A percentile compares a stretch with the other conserved stretches of the same genome.
Evolutionary conservation across 2,113 vertebrate species (phyloP).

Genomic region (Rhabdornis inornatus): DNA sequence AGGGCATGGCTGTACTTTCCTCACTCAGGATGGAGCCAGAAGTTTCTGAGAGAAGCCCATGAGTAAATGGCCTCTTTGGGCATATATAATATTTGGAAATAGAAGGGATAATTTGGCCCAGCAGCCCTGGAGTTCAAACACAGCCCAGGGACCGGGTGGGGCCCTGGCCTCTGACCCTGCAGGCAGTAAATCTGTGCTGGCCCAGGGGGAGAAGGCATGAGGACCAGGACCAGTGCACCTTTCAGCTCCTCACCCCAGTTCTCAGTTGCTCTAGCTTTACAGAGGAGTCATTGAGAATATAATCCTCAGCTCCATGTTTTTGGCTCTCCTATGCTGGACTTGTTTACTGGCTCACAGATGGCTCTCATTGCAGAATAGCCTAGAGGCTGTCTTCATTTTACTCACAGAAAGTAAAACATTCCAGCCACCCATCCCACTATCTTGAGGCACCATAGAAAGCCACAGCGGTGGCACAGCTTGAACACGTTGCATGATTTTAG

Average conservation of each 20-base stretch:
- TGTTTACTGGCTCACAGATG: background rate
- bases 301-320: background rate
- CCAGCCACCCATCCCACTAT: too few relatives aligned
- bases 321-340: background rate
- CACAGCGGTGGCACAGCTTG: fast-evolving
- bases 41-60: background rate
- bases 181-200: background rate
- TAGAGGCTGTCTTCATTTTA: background rate
- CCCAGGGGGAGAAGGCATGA: fast-evolving
- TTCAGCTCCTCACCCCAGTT: background rate
- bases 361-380: background rate
- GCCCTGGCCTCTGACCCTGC: background rate
- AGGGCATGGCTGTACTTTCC: background rate
- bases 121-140: background rate
- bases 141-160: background rate
- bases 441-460: background rate
- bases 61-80: background rate
- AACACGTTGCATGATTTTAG: background rate
- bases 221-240: fast-evolving
- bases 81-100: background rate
- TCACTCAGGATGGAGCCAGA: background rate
- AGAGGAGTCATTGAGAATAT: background rate
- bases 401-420: background rate
- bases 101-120: background rate
- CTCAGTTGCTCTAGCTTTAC: background rate